A percentile compares a stretch with the other conserved stretches of the same genome.
Evolutionary conservation across 2,888 invertebrate genomes (phyloP).

Genomic region (Nomada hirtipes): DNA sequence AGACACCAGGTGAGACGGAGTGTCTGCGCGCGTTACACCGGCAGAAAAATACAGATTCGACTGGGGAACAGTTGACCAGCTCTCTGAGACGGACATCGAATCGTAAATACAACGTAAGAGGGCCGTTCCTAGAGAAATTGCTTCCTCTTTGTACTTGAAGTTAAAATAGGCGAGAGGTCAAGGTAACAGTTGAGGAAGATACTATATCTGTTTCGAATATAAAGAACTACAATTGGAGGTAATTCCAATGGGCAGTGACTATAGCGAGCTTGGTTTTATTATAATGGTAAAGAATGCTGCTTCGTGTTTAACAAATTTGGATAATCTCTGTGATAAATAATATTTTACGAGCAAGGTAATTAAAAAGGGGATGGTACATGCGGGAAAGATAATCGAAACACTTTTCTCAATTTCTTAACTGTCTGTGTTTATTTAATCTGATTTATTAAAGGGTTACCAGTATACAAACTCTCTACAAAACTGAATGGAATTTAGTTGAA

Average conservation of each 20-base stretch:
- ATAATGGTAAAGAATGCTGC: too few species aligned
- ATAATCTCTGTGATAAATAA: too few species aligned
- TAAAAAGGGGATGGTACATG: too few species aligned
- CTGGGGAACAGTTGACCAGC: constrained; percentile 34
- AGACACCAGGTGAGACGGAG: constrained; percentile 28
- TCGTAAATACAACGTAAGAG: constrained; percentile 15
- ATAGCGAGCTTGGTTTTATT: too few species aligned
- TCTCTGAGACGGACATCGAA: constrained; percentile 22
- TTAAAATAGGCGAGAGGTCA: background rate
- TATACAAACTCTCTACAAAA: background rate
- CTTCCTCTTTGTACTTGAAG: background rate
- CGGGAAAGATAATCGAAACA: background rate
- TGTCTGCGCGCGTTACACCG: background rate
- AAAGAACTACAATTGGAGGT: too few species aligned
- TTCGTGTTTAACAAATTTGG: too few species aligned
- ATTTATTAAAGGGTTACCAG: background rate
- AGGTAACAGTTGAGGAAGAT: background rate
- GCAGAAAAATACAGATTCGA: constrained; percentile 56
- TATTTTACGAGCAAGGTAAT: too few species aligned
- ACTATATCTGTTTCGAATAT: too few species aligned
- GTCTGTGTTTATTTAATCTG: too few species aligned
- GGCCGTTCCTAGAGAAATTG: background rate
- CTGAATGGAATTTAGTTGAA: background rate
- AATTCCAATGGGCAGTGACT: too few species aligned
- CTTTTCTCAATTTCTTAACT: background rate